Evolutionary conservation across 2,113 vertebrate genomes (phyloP).

Genomic region (Coracopsis vasa): DNA sequence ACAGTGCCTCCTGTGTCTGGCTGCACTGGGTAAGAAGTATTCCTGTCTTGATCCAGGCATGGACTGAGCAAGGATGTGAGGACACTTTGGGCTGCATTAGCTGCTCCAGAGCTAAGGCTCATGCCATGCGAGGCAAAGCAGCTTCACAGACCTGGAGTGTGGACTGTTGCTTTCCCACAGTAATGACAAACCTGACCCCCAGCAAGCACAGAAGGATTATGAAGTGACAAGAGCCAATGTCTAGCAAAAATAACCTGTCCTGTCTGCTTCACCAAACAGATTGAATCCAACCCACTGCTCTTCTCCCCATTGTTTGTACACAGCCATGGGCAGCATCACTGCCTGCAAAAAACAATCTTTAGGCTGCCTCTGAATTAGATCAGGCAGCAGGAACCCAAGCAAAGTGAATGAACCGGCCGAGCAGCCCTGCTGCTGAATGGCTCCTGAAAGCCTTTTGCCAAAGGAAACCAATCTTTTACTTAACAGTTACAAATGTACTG

Average conservation of each 20-base stretch:
- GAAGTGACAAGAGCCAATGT: background rate
- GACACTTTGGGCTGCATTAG: background rate
- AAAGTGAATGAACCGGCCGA: background rate
- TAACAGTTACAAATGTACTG: background rate
- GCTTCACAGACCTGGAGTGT: background rate
- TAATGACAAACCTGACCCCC: background rate
- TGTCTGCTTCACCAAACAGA: background rate
- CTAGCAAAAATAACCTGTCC: background rate
- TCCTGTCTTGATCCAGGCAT: fast-evolving
- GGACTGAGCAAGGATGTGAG: fast-evolving
- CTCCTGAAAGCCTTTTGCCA: background rate
- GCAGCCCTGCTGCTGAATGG: background rate
- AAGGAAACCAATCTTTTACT: background rate
- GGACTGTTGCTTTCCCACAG: background rate
- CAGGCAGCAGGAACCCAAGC: background rate
- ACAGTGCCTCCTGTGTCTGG: fast-evolving
- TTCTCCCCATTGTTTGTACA: background rate
- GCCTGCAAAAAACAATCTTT: background rate
- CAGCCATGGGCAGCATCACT: background rate
- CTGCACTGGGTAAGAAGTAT: fast-evolving
- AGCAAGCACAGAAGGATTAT: background rate
- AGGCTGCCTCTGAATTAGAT: background rate
- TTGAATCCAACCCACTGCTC: fast-evolving
- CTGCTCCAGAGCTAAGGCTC: background rate
- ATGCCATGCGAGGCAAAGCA: fast-evolving